Evolutionary conservation across 2,888 invertebrate species (phyloP).

Genomic region (Phaonia tiefii): DNA sequence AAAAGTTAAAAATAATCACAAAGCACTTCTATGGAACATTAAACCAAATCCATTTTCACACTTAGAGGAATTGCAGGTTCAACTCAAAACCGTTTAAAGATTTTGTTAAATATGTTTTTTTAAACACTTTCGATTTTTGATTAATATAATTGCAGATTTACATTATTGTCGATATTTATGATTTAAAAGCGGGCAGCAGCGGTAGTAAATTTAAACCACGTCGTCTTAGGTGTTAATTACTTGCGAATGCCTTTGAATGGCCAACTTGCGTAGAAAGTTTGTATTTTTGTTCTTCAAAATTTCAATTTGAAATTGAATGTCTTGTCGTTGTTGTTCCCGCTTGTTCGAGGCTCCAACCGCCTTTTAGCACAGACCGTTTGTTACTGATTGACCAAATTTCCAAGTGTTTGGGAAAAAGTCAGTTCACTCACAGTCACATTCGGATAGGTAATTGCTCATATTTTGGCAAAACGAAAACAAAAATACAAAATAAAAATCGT

Average conservation of each 20-base stretch:
- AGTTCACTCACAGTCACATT: conserved; percentile 2
- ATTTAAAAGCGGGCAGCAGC: background rate
- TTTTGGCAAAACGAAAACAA: conserved; percentile 20
- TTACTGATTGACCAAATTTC: conserved; percentile 48
- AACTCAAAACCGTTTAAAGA: too few species aligned
- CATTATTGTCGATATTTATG: too few species aligned
- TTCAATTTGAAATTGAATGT: conserved; percentile 13
- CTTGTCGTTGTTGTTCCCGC: background rate
- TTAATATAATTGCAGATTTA: too few species aligned
- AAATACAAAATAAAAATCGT: background rate
- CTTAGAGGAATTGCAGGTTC: too few species aligned
- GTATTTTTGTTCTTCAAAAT: background rate
- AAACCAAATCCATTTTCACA: too few species aligned
- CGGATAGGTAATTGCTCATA: conserved; percentile 18
- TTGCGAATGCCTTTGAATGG: background rate
- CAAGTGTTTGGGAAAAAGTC: background rate
- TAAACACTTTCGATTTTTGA: background rate
- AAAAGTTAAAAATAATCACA: background rate
- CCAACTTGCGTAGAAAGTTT: conserved; percentile 44
- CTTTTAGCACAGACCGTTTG: conserved; percentile 38
- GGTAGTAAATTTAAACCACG: background rate
- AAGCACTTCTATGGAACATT: too few species aligned
- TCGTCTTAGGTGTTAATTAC: conserved; percentile 9
- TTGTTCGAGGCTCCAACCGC: conserved; percentile 28
- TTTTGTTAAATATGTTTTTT: too few species aligned